Evolutionary conservation across 2,113 vertebrate species (phyloP), one percentile per base, ranked within the genome.

Genomic region (Junco hyemalis): DNA sequence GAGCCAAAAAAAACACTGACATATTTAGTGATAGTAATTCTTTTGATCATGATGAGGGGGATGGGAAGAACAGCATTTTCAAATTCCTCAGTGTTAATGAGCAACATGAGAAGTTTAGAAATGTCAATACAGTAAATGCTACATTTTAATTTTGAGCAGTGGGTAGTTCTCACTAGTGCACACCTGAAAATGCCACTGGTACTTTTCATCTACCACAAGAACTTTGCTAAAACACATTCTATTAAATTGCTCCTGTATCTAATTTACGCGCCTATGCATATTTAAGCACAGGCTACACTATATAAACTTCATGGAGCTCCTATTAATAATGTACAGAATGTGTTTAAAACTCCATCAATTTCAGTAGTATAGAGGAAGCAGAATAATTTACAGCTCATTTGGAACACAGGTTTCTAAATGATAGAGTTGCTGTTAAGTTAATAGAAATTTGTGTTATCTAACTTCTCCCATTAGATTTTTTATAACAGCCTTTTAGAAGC

Each of bases 1-100:
- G n/a, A 90, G 82, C 76, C 92, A 95, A 92, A 96, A n/a, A 14
- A 80, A 94, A 86, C 47, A 83, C 12, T 33, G 29, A 66, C 17
- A 35, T 77, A 60, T n/a, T 61, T 51, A 53, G 31, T 14, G 15
- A 56, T 3, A 86, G 17, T 14, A 64, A 81, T 83, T 81, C 28
- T 70, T 77, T 14, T 54, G 50, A 57, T 36, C 50, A 26, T 26
- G n/a, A 35, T 10, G 31, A 19, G 25, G 5, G 11, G 33, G 70
- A 76, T 24, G 21, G 54, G 51, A 85, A 82, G 21, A 53, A 0
- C 3, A 9, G 2, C 22, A 59, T 88, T 93, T 94, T 83, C 20
- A 71, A 88, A 93, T 53, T 70, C 25, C 25, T 83, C 16, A 21
- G 2, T 57, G 31, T 47, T 81, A 59, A 35, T n/a, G 73, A 85